phyloP scores from a whole-genome alignment of 1,140 invertebrate species.

The Megathymus violae region DNA sequence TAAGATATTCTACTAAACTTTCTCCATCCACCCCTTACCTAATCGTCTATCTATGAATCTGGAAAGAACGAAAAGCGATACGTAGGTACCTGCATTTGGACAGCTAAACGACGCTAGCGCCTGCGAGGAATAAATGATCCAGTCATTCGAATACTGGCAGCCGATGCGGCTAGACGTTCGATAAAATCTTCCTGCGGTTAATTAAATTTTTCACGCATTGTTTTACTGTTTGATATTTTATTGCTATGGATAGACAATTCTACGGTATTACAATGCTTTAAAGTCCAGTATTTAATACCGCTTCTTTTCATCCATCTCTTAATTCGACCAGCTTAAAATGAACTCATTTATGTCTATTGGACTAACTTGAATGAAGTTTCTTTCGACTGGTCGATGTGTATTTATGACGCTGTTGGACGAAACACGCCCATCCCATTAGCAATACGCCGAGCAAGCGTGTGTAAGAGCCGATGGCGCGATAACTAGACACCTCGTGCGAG shows the following conservation, averaged over 20 bases:
- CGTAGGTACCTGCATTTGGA: background rate
- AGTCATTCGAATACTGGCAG: slow-evolving; percentile 11
- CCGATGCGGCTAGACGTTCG: slow-evolving; percentile 4
- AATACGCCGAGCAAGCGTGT: slow-evolving; percentile 17
- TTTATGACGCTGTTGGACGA: slow-evolving; percentile 21
- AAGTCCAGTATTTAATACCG: background rate
- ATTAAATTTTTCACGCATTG: slow-evolving; percentile 29
- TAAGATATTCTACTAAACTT: too few relatives aligned
- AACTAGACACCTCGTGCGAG: slow-evolving; percentile 16
- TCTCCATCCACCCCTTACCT: background rate
- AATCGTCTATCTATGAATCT: background rate
- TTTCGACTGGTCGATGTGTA: slow-evolving; percentile 14
- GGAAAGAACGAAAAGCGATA: background rate
- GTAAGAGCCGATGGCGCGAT: slow-evolving; percentile 22
- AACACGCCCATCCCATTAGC: slow-evolving; percentile 24
- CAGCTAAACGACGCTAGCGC: background rate
- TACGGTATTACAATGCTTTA: slow-evolving; percentile 26
- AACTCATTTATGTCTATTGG: slow-evolving; percentile 8
- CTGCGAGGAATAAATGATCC: background rate
- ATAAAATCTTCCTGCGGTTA: slow-evolving; percentile 17
- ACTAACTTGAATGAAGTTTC: slow-evolving; percentile 9
- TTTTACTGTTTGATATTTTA: slow-evolving; percentile 5
- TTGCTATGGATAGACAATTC: slow-evolving; percentile 5
- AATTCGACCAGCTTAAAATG: slow-evolving; percentile 6
- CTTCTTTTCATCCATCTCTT: background rate